Percentiles rank a stretch among this genome's conserved stretches.
Evolutionary conservation across 2,797 vertebrate species (phyloP).

Genomic region (Arrhamphus sclerolepis): DNA sequence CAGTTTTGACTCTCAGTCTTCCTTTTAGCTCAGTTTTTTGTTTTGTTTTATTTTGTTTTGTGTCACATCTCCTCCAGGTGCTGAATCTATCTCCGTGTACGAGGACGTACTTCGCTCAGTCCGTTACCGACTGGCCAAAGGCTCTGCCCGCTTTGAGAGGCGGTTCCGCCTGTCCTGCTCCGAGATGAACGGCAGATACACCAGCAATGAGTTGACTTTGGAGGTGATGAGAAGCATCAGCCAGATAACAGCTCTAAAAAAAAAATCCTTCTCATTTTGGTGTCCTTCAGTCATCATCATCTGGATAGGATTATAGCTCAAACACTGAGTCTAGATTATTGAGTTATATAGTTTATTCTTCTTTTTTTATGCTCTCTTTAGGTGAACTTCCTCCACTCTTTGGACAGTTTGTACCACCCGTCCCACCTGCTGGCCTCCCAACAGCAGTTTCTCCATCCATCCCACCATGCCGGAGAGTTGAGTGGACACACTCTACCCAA

Average conservation of each 20-base stretch:
- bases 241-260: constrained; percentile 5
- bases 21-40: not conserved
- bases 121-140: constrained; percentile 87
- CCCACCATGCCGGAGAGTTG: constrained; percentile 91
- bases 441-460: constrained; percentile 94
- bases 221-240: constrained; percentile 82
- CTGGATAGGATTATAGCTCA: not conserved
- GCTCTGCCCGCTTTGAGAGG: constrained; percentile 91
- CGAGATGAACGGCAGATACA: constrained; percentile 98
- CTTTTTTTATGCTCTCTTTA: constrained; percentile 31
- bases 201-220: constrained; percentile 95
- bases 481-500: constrained; percentile 93
- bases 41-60: constrained; percentile 1
- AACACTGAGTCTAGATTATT: not conserved
- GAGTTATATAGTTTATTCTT: constrained; percentile 1
- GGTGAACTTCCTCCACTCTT: constrained; percentile 83
- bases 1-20: constrained; percentile 22
- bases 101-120: constrained; percentile 95
- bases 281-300: constrained; percentile 1
- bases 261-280: not conserved
- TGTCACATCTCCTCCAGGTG: constrained; percentile 77
- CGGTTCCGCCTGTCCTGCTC: constrained; percentile 96
- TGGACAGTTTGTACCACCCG: constrained; percentile 87
- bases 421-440: constrained; percentile 94
- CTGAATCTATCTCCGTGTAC: constrained; percentile 95